phyloP scores from a whole-genome alignment of 2,113 vertebrate genomes.

The Hystrix brachyura region DNA sequence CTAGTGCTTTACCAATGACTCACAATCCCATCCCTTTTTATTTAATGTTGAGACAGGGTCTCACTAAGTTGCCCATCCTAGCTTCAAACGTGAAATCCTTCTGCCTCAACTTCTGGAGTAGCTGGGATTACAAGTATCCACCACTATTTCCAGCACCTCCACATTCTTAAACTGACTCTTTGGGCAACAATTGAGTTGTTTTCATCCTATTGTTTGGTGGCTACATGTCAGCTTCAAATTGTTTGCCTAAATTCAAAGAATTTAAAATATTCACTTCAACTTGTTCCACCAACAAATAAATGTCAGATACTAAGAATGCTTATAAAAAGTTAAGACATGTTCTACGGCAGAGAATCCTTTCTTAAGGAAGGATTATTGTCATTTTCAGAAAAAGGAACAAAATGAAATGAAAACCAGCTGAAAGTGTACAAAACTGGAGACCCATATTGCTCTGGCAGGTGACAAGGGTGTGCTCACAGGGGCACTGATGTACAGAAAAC shows the following conservation, averaged over 20 bases:
- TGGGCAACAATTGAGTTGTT: not conserved
- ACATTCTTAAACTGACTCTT: not conserved
- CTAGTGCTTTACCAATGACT: not conserved
- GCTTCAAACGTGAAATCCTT: not conserved
- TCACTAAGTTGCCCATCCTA: not conserved
- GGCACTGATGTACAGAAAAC: not conserved
- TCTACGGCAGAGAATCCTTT: not conserved
- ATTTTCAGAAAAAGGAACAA: not conserved
- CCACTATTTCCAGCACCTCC: not conserved
- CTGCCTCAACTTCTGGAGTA: not conserved
- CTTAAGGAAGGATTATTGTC: not conserved
- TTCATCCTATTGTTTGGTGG: not conserved
- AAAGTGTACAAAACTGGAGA: not conserved
- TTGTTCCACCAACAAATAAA: not conserved
- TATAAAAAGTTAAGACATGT: not conserved
- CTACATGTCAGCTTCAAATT: not conserved
- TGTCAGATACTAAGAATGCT: not conserved
- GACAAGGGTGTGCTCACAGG: not conserved
- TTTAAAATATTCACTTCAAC: slow-evolving; percentile 54
- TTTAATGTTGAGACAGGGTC: not conserved
- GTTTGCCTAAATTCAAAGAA: not conserved
- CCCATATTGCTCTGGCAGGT: not conserved
- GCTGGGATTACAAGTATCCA: not conserved
- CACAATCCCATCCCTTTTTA: not conserved
- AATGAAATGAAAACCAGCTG: not conserved